phyloP scores from a whole-genome alignment of 2,888 invertebrate species.

The Epistrophe grossulariae region DNA sequence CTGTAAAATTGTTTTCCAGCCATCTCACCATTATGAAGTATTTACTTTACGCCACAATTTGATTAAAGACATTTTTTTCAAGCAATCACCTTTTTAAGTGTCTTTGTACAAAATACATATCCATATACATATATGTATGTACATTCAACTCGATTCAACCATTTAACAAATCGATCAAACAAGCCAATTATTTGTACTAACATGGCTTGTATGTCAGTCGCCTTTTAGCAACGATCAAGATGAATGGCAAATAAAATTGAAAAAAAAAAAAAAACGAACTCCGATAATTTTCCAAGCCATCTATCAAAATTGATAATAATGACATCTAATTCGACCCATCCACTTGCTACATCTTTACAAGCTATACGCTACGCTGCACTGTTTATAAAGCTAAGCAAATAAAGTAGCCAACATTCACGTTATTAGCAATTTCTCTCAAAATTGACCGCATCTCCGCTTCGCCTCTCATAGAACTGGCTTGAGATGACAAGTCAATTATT shows the following conservation, averaged over 20 bases:
- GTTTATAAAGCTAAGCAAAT: too few relatives aligned
- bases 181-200: constrained; percentile 34
- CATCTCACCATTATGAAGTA: neutral
- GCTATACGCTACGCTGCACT: neutral
- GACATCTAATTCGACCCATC: constrained; percentile 50
- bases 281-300: constrained; percentile 39
- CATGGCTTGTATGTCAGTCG: constrained; percentile 5
- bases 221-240: constrained; percentile 12
- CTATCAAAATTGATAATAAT: constrained; percentile 66
- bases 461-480: constrained; percentile 11
- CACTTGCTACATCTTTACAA: neutral
- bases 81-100: neutral
- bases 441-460: constrained; percentile 56
- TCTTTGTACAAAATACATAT: neutral
- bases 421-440: constrained; percentile 67
- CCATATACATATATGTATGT: too few relatives aligned
- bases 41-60: constrained; percentile 23
- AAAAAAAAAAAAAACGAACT: constrained; percentile 3
- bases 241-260: constrained; percentile 1
- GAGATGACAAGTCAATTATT: constrained; percentile 73
- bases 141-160: constrained; percentile 16
- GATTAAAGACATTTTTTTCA: constrained; percentile 18
- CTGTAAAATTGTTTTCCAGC: constrained; percentile 15
- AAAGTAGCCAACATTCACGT: constrained; percentile 56
- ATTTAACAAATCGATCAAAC: constrained; percentile 42